Base-by-base conservation (phyloP, 2,797 vertebrate genomes). In the Adrianichthys oophorus region DNA sequence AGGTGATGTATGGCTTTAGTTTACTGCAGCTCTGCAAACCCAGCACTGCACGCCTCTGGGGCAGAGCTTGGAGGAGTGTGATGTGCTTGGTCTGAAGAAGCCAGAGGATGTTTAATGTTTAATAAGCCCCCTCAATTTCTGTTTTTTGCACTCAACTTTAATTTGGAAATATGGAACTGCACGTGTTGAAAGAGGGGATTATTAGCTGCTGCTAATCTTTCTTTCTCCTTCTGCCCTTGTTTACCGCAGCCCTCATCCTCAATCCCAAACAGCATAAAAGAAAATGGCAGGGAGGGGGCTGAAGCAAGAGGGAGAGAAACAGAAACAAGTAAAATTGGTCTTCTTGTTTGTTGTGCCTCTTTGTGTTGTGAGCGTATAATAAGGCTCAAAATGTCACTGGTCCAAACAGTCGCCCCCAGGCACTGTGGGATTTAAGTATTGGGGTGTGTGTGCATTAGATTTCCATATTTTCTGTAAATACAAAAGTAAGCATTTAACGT, bases 121-220 rank as follows among this genome's bases (percentile, higher is more conserved):
- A 92, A 94, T 96, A 95, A 96, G 91, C 92, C 92, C 94, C 91
- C 82, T 32, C 29, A 8, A 10, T 32, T 32, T 32, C 3, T 32
- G 8, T 83, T 85, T 93, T 90, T 94, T 79, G 91, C 92, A 94
- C 93, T 94, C 93, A 92, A 93, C 93, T 95, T 96, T 95, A 94
- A 96, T 96, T 96, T 96, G 94, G 92, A 95, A 96, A 95, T 95
- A 96, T 96, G 93, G 95, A 93, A 92, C 91, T 89, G 89, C 90
- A 76, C 57, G 91, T 94, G 93, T 93, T 92, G 92, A 96, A 95
- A 93, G 93, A 92, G 91, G 93, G 92, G 94, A 95, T 96, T 96
- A 96, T 96, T 96, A 95, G 94, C 93, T 93, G 90, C 91, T 93
- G 92, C 93, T 95, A 94, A 95, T 96, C 94, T 94, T 92, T 90